phyloP scores from a whole-genome alignment of 2,888 invertebrate species.

The Halictus quadricinctus region DNA sequence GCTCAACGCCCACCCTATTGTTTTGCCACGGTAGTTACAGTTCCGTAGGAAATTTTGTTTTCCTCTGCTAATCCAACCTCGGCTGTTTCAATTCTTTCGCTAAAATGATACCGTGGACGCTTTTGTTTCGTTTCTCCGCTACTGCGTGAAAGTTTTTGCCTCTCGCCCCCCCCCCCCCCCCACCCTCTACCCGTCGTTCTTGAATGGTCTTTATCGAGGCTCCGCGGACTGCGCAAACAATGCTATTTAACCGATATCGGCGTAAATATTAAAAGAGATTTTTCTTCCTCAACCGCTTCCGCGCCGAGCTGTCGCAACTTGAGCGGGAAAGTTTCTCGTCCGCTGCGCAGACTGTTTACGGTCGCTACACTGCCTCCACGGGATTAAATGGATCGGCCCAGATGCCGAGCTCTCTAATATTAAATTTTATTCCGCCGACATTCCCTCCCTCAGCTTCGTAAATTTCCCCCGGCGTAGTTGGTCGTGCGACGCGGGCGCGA shows the following conservation, averaged over 20 bases:
- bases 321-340: background rate
- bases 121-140: background rate
- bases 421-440: conserved; percentile 48
- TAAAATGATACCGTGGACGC: background rate
- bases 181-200: background rate
- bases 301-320: conserved; percentile 22
- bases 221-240: background rate
- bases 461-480: conserved; percentile 27
- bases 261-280: conserved; percentile 38
- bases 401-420: conserved; percentile 42
- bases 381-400: conserved; percentile 52
- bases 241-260: conserved; percentile 18
- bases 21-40: background rate
- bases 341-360: conserved; percentile 20
- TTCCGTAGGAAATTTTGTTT: background rate
- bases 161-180: background rate
- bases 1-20: background rate
- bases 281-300: conserved; percentile 22
- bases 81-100: background rate
- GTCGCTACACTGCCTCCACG: conserved; percentile 22
- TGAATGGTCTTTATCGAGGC: background rate
- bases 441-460: conserved; percentile 33
- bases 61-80: background rate
- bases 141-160: background rate
- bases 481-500: background rate